phyloP scores from a whole-genome alignment of 2,797 vertebrate species.

The Vespertilio murinus region DNA sequence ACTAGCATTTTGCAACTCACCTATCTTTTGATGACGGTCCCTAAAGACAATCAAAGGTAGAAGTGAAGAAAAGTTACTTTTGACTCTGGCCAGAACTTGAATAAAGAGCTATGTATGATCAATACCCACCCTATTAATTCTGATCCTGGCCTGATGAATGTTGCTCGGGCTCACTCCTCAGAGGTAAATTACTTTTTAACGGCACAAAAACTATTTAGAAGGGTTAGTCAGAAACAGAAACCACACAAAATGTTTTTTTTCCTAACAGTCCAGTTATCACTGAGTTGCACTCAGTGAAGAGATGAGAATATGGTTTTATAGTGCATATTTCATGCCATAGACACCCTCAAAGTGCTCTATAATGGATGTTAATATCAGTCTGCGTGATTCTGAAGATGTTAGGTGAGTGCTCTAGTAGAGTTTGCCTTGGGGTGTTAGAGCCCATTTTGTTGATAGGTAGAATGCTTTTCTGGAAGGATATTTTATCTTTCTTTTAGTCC shows the following conservation, averaged over 20 bases:
- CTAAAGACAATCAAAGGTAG: conserved; percentile 80
- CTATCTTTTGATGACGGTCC: conserved; percentile 68
- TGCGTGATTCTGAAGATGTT: conserved; percentile 44
- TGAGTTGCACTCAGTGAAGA: conserved; percentile 63
- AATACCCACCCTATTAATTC: conserved; percentile 83
- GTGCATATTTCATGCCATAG: conserved; percentile 47
- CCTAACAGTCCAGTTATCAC: conserved; percentile 59
- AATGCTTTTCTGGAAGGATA: conserved; percentile 34
- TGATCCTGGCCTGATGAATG: conserved; percentile 76
- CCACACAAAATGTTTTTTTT: conserved; percentile 77
- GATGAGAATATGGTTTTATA: conserved; percentile 65
- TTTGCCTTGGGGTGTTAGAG: conserved; percentile 2
- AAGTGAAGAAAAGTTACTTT: conserved; percentile 79
- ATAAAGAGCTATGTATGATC: conserved; percentile 79
- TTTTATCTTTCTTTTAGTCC: background rate
- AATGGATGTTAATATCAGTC: conserved; percentile 19
- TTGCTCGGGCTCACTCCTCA: conserved; percentile 76
- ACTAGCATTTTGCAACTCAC: conserved; percentile 65
- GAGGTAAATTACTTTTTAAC: conserved; percentile 83
- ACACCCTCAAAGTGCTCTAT: background rate
- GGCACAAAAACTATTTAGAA: conserved; percentile 75
- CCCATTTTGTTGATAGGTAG: conserved; percentile 57
- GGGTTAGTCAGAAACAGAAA: conserved; percentile 72
- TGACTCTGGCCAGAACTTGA: conserved; percentile 75
- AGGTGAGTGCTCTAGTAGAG: background rate